Conservation (phyloP, 1,140 invertebrate species). For the Monomorium pharaonis region DNA sequence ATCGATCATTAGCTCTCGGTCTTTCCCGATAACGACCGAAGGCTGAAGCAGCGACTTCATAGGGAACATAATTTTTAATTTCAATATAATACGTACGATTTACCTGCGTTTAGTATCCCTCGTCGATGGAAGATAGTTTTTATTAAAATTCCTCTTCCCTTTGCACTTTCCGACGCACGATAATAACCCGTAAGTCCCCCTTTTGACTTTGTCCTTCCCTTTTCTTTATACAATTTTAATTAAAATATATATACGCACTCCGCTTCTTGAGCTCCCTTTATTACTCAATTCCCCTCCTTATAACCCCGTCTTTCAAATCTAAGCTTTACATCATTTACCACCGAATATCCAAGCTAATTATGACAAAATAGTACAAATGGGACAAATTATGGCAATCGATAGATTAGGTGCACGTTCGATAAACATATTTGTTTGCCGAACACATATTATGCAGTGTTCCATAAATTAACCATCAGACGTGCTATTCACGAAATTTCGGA, state of each 20-base stretch:
- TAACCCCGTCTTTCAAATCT: background rate
- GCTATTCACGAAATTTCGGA: background rate
- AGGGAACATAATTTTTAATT: background rate
- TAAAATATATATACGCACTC: constrained; percentile 30
- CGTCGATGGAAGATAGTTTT: background rate
- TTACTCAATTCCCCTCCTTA: background rate
- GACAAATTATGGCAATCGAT: background rate
- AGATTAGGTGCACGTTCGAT: background rate
- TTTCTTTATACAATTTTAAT: constrained; percentile 45
- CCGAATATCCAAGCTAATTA: background rate
- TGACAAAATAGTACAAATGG: background rate
- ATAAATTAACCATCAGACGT: background rate
- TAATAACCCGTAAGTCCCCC: background rate
- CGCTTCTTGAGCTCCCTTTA: background rate
- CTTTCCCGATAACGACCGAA: background rate
- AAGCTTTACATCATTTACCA: background rate
- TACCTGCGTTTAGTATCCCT: background rate
- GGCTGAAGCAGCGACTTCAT: background rate
- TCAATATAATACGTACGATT: background rate
- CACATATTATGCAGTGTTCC: background rate
- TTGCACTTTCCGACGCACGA: background rate
- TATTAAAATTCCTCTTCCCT: constrained; percentile 29
- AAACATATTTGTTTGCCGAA: background rate
- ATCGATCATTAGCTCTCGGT: background rate
- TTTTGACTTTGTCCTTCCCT: constrained; percentile 11